Conservation (phyloP, 1,140 invertebrate species). For the Homarus americanus region DNA sequence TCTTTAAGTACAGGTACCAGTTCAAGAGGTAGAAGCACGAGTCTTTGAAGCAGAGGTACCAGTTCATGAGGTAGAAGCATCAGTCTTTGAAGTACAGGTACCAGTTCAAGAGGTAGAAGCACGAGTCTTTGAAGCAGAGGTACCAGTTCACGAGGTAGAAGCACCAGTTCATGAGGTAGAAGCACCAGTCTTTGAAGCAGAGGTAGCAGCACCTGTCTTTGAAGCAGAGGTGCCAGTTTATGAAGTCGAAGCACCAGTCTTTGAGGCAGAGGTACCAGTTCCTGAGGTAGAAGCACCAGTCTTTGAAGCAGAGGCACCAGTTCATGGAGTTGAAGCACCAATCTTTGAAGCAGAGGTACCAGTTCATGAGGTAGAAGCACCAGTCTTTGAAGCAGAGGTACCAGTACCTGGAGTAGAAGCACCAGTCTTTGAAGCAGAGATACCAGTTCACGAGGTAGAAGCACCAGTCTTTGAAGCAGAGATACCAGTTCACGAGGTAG, state of each 20-base stretch:
- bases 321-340: too few species aligned
- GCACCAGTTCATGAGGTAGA: not conserved
- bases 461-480: not conserved
- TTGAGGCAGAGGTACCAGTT: not conserved
- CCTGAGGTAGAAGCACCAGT: not conserved
- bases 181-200: not conserved
- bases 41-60: not conserved
- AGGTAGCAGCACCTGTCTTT: not conserved
- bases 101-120: not conserved
- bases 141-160: not conserved
- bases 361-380: too few species aligned
- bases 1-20: not conserved
- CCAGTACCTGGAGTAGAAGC: too few species aligned
- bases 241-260: too few species aligned
- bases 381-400: too few species aligned
- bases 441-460: not conserved
- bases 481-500: not conserved
- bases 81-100: not conserved
- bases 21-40: not conserved
- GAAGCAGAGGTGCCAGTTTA: not conserved
- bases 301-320: not conserved
- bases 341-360: too few species aligned
- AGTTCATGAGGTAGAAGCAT: not conserved
- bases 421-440: not conserved
- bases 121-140: not conserved